Conservation (phyloP, 1,140 invertebrate species). For the Doryteuthis pealeii region DNA sequence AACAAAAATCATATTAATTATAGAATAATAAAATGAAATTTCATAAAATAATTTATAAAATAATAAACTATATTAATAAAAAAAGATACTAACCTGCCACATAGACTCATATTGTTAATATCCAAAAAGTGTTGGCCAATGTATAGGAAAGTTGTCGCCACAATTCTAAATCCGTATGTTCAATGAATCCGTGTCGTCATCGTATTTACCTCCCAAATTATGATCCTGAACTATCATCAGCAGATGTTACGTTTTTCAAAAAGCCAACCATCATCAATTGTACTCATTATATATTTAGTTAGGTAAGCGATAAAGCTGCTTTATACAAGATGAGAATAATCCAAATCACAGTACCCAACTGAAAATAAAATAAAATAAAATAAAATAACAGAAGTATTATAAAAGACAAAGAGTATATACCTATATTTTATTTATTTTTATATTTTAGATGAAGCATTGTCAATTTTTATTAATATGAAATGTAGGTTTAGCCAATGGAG, state of each 20-base stretch:
- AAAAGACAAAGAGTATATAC: too few relatives aligned
- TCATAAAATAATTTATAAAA: too few relatives aligned
- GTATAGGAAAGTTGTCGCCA: conserved; percentile 72
- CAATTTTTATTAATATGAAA: too few relatives aligned
- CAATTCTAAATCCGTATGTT: conserved; percentile 55
- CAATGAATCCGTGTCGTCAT: conserved; percentile 31
- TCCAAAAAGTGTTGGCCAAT: conserved; percentile 85
- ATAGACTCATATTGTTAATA: conserved; percentile 88
- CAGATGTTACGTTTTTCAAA: neutral
- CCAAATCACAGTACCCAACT: conserved; percentile 73
- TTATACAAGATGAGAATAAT: conserved; percentile 88
- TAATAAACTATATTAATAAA: neutral
- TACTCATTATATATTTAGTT: conserved; percentile 25
- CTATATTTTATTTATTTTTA: too few relatives aligned
- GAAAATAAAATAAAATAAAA: too few relatives aligned
- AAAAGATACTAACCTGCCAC: conserved; percentile 67
- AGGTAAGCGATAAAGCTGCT: conserved; percentile 81
- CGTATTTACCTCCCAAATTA: neutral
- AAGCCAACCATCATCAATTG: neutral
- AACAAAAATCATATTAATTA: too few relatives aligned
- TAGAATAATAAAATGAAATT: too few relatives aligned
- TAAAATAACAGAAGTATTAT: too few relatives aligned
- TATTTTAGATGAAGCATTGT: too few relatives aligned
- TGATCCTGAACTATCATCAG: neutral
- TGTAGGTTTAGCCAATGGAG: too few relatives aligned